Conservation (phyloP, 64 coral and sea anemone genomes). For the Acropora tenuis region DNA sequence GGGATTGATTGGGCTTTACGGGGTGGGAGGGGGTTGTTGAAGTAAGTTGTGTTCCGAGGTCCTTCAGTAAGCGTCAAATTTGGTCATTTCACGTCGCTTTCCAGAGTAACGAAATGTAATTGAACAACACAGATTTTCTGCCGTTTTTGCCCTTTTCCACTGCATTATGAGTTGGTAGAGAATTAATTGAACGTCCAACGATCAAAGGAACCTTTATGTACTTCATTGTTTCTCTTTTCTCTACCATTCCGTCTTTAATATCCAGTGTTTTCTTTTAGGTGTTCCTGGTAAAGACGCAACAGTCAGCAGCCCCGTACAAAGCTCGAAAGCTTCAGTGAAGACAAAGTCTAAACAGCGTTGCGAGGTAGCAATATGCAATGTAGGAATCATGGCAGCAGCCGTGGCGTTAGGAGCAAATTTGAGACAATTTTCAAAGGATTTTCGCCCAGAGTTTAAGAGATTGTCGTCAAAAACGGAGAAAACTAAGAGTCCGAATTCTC, state of each 20-base stretch:
- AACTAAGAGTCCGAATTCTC: slow-evolving; percentile 67
- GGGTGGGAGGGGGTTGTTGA: no score
- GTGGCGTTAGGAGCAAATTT: slow-evolving; percentile 71
- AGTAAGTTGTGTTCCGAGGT: no score
- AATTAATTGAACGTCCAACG: no score
- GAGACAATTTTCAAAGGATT: slow-evolving; percentile 44
- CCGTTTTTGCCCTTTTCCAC: no score
- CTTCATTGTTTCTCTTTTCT: not conserved
- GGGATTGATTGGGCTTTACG: no score
- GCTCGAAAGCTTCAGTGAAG: slow-evolving; percentile 53
- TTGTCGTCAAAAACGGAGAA: slow-evolving; percentile 46
- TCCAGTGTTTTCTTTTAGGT: not conserved
- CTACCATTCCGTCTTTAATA: not conserved
- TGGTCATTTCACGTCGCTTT: no score
- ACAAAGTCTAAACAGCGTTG: slow-evolving; percentile 50
- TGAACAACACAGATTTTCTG: no score
- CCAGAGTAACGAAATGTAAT: no score
- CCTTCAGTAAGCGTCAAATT: no score
- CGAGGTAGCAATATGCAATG: slow-evolving; percentile 72
- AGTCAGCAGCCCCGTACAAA: slow-evolving; percentile 72
- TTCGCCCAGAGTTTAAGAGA: slow-evolving; percentile 39
- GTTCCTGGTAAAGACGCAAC: slow-evolving; percentile 57
- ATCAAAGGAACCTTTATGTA: no score
- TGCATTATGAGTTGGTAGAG: not conserved
- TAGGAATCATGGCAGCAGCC: slow-evolving; percentile 60